phyloP scores from a whole-genome alignment of 2,888 invertebrate species.

The Notocelia uddmanniana region DNA sequence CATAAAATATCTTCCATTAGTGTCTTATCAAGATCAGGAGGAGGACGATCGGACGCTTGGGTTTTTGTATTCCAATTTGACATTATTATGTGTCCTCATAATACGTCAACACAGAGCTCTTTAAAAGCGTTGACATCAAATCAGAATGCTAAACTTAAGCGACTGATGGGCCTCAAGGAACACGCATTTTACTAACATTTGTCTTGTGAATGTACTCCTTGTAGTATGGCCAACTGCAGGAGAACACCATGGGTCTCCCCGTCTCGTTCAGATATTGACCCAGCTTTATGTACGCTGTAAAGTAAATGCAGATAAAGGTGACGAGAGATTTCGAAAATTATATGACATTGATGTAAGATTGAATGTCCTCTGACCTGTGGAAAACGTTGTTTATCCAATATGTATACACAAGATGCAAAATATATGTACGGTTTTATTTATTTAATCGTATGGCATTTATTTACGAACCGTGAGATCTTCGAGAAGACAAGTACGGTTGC shows the following conservation, averaged over 20 bases:
- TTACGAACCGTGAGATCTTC: too few relatives aligned
- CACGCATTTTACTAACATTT: constrained; percentile 67
- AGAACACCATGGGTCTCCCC: constrained; percentile 91
- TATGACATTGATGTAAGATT: too few relatives aligned
- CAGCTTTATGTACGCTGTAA: constrained; percentile 89
- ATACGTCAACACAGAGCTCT: too few relatives aligned
- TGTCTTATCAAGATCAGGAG: neutral
- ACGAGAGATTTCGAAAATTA: too few relatives aligned
- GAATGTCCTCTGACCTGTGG: too few relatives aligned
- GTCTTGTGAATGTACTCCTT: constrained; percentile 83
- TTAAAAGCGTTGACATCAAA: neutral
- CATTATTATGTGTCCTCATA: too few relatives aligned
- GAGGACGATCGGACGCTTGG: neutral
- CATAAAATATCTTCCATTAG: neutral
- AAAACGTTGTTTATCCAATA: too few relatives aligned
- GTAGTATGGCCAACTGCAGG: constrained; percentile 95
- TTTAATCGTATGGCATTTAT: too few relatives aligned
- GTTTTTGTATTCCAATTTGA: neutral
- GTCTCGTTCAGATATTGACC: constrained; percentile 88
- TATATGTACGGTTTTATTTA: too few relatives aligned
- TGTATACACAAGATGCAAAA: too few relatives aligned
- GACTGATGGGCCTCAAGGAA: neutral
- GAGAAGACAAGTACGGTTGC: too few relatives aligned
- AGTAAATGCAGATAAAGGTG: constrained; percentile 15
- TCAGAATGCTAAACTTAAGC: neutral